Base-by-base conservation (phyloP, 2,113 vertebrate genomes). In the Myotis brandtii region DNA sequence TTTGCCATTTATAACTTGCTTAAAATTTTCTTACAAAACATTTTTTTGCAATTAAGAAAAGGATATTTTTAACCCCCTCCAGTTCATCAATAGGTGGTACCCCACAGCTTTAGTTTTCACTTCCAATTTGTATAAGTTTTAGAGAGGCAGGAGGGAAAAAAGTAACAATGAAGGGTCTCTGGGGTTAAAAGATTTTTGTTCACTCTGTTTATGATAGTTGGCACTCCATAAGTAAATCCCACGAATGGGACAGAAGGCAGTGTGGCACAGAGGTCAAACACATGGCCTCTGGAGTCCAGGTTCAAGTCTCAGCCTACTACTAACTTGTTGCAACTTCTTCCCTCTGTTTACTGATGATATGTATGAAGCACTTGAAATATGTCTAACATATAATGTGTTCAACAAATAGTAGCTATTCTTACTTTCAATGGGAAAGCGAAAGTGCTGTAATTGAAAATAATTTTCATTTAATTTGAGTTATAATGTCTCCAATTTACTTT, bases 381-480 rank as follows among this genome's bases (percentile, higher is more conserved):
- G 9, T 84, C 82, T 62, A 96, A 37, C 66, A 93, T 48, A 86
- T 50, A 50, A 64, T 43, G 11, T 48, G 3, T 81, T 80, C 70
- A 77, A 79, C 54, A 90, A 89, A 86, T 46, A 3, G 27, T 52
- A 89, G 43, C 40, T 43, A 34, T 92, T 85, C 40, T 52, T 48
- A 67, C 46, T 86, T 96, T 91, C 84, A 87, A 0, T 48, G 43
- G 37, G 11, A 18, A 9, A 91, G 21, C 64, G 27, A 66, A 94
- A 91, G 7, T 69, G 18, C 9, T 88, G 1, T 64, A 83, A 86
- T 37, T 69, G 32, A 95, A 95, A 85, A 85, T 89, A 10, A 85
- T 37, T 87, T 95, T 89, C 70, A 75, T 94, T 77, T 81, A 91
- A 59, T 91, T 86, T 84, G 30, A 92, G 59, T 70, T 75, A 80